Evolutionary conservation across 23 tunicate genomes (phyloP).

Genomic region (Trididemnum miniatum): DNA sequence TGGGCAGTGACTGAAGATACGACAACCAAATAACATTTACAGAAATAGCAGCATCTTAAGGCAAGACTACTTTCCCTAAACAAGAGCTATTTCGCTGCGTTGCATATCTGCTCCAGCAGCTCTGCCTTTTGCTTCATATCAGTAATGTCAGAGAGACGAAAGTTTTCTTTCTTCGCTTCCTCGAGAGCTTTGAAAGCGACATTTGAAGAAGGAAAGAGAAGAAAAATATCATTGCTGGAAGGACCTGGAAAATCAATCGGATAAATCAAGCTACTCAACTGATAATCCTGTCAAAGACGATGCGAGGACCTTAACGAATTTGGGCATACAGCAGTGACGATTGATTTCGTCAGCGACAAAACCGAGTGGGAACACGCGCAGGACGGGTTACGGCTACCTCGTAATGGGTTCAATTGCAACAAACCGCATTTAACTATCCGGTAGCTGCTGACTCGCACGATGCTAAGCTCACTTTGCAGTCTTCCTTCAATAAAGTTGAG

Average conservation of each 20-base stretch:
- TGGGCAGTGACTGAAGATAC: not conserved
- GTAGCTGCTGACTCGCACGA: no score
- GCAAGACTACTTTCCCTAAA: not conserved
- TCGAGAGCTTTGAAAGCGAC: slow-evolving; percentile 17
- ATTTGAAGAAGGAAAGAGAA: slow-evolving; percentile 16
- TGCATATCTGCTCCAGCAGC: slow-evolving; percentile 12
- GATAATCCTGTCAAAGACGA: no score
- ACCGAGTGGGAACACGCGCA: no score
- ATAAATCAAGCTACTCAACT: no score
- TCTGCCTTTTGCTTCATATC: not conserved
- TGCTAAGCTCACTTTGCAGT: no score
- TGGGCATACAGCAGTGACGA: no score
- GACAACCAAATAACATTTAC: not conserved
- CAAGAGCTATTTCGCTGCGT: not conserved
- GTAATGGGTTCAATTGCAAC: no score
- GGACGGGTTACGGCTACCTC: no score
- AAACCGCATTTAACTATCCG: no score
- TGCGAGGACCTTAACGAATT: no score
- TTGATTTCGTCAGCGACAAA: no score
- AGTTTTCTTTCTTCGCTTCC: not conserved
- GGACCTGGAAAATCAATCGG: not conserved
- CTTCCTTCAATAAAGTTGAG: no score
- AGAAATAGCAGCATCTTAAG: not conserved
- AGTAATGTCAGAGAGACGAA: not conserved
- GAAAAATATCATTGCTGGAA: not conserved